These are phyloP conservation scores for Stegodyphus dumicola DNA, from an alignment of 1,140 invertebrate species.

Conservation along the genomic window DNA sequence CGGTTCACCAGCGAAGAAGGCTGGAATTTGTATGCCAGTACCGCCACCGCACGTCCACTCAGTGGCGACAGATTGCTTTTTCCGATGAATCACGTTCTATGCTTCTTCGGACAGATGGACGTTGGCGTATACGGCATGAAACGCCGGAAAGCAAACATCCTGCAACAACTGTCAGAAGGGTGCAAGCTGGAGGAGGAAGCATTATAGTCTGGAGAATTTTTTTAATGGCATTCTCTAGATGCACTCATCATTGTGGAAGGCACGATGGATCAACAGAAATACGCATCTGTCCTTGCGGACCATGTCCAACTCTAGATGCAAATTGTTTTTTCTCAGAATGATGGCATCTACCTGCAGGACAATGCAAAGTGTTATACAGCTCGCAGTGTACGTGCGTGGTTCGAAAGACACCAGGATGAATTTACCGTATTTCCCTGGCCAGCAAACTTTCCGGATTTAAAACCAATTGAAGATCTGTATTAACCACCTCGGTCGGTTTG, in stretches of 20 bases:
- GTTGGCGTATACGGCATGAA: background rate
- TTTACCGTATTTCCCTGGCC: conserved; percentile 2
- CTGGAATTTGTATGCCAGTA: background rate
- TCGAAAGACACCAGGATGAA: background rate
- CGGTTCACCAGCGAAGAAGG: background rate
- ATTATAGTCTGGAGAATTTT: background rate
- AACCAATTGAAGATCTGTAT: conserved; percentile 5
- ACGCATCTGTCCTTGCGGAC: conserved; percentile 6
- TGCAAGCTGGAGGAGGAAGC: background rate
- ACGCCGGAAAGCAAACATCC: background rate
- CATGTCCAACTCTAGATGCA: background rate
- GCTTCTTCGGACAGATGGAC: background rate
- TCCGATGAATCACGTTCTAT: background rate
- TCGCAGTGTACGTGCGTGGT: conserved; percentile 1
- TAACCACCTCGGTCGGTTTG: background rate
- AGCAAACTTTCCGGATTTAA: conserved; percentile 5
- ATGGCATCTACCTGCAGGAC: conserved; percentile 8
- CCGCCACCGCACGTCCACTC: background rate
- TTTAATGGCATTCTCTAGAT: background rate
- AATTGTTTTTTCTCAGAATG: background rate
- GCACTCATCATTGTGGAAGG: conserved; percentile 7
- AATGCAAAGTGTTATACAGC: conserved; percentile 5
- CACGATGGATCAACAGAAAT: conserved; percentile 3
- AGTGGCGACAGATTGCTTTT: background rate
- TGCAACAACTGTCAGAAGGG: conserved; percentile 3